A percentile compares a stretch with the other conserved stretches of the same genome.
Evolutionary conservation across 2,888 invertebrate species (phyloP).

Genomic region (Dioctria linearis): DNA sequence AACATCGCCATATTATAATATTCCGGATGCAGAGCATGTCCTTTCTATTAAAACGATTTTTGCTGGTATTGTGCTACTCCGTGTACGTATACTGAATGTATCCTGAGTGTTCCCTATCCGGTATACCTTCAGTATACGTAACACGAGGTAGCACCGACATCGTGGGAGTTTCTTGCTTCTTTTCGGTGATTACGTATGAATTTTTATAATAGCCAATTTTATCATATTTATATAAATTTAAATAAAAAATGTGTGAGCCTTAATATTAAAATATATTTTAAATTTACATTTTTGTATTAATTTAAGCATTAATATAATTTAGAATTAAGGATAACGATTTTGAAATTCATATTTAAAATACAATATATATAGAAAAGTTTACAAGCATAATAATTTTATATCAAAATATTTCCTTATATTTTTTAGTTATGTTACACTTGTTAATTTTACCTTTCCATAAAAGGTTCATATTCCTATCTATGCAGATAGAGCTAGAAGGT

Average conservation of each 20-base stretch:
- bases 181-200: slow-evolving; percentile 24
- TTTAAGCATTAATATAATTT: neutral
- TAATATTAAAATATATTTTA: slow-evolving; percentile 1
- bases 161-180: slow-evolving; percentile 66
- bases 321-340: neutral
- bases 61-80: slow-evolving; percentile 82
- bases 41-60: slow-evolving; percentile 61
- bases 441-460: no score
- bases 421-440: neutral
- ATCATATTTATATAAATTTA: slow-evolving; percentile 32
- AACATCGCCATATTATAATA: slow-evolving; percentile 56
- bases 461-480: no score
- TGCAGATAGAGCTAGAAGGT: no score
- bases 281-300: slow-evolving; percentile 25
- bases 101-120: slow-evolving; percentile 99
- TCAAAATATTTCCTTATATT: no score
- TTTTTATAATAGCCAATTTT: slow-evolving; percentile 26
- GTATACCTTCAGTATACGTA: slow-evolving; percentile 99
- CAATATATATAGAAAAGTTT: no score
- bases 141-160: slow-evolving; percentile 93
- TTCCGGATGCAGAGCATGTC: slow-evolving; percentile 63
- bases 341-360: slow-evolving; percentile 15
- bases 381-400: no score
- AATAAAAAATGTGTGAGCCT: neutral
- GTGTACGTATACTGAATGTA: slow-evolving; percentile 99